Percentiles rank a stretch among this genome's conserved stretches.
Evolutionary conservation across 2,797 vertebrate species (phyloP).

Genomic region (Acropternis orthonyx): DNA sequence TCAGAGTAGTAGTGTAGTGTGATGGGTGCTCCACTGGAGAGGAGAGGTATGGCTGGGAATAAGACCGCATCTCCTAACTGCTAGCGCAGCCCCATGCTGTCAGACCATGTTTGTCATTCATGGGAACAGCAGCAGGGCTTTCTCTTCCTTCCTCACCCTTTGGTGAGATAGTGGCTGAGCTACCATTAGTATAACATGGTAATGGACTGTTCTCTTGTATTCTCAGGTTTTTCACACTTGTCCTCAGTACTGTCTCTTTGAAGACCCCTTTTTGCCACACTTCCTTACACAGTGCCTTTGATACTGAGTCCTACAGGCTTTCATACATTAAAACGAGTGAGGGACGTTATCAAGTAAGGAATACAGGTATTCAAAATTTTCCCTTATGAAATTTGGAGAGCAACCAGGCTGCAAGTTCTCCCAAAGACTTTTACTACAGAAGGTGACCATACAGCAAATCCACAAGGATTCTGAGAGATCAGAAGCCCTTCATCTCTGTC

Average conservation of each 20-base stretch:
- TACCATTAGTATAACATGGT: fast-evolving
- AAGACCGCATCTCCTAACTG: not conserved
- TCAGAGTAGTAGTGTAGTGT: not conserved
- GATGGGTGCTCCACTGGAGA: not conserved
- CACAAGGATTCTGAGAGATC: not conserved
- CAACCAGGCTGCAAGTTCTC: not conserved
- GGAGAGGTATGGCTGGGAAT: not conserved
- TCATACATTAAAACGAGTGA: not conserved
- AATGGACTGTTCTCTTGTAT: not conserved
- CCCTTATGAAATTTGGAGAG: not conserved
- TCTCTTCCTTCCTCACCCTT: not conserved
- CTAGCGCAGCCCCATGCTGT: not conserved
- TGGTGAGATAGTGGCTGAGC: not conserved
- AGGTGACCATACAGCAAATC: not conserved
- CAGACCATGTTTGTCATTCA: not conserved
- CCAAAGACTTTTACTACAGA: not conserved
- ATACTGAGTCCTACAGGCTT: not conserved
- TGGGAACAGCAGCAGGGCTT: not conserved
- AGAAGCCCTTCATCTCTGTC: not conserved
- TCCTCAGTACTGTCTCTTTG: not conserved
- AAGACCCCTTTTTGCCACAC: not conserved
- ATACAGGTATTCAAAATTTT: not conserved
- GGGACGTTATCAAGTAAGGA: not conserved
- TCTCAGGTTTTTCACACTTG: not conserved
- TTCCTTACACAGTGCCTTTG: not conserved